Conservation (phyloP, 1,140 invertebrate species). For the Apis cerana region DNA sequence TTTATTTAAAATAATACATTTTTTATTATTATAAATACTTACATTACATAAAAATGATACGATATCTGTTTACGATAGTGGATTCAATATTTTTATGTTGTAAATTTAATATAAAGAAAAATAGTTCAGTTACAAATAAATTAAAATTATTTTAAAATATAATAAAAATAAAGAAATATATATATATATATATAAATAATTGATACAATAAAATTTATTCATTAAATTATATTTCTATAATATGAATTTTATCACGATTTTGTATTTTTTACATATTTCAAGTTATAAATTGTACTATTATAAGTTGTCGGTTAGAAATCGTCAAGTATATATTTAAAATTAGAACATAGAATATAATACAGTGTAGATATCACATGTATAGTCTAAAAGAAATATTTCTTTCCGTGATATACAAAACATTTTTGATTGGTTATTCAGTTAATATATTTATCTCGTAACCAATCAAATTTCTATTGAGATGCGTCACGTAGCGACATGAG, state of each 20-base stretch:
- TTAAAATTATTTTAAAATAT: too few relatives aligned
- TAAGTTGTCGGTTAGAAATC: conserved; percentile 6
- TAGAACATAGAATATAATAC: neutral
- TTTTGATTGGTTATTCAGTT: neutral
- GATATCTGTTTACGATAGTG: neutral
- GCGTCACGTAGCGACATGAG: conserved; percentile 24
- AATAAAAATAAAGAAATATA: neutral
- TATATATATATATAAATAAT: neutral
- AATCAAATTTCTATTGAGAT: conserved; percentile 12
- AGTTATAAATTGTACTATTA: neutral
- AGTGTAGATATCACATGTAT: neutral
- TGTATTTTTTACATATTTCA: neutral
- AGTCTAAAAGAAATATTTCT: neutral
- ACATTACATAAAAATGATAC: neutral
- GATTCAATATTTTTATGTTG: neutral
- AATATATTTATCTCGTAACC: neutral
- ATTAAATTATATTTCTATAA: neutral
- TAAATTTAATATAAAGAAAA: neutral
- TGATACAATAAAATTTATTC: neutral
- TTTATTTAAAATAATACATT: neutral
- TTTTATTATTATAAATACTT: neutral
- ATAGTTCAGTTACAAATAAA: neutral
- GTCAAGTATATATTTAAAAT: conserved; percentile 3
- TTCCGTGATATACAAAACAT: neutral
- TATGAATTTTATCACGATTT: neutral